Base-by-base conservation (phyloP, 2,797 vertebrate species). In the Crenichthys baileyi region DNA sequence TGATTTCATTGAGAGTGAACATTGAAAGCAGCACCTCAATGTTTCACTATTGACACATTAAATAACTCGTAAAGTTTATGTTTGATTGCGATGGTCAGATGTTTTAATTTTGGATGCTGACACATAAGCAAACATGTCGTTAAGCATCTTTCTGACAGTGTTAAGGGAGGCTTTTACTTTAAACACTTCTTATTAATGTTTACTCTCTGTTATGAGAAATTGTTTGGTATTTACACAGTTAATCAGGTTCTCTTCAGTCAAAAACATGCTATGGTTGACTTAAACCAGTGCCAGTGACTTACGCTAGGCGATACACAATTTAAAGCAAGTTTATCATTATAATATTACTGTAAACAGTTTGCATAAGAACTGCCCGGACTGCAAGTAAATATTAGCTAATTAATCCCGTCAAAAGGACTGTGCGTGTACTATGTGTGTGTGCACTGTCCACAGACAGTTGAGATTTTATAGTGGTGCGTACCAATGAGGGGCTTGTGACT, bases 31-130 rank as follows among this genome's bases (percentile, higher is more conserved):
- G 29, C 13, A 6, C 16, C n/a, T 26, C 3, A 2, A 18, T 83
- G 24, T 56, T 13, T 55, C 55, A 63, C 50, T 70, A 65, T 72
- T 39, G 48, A 78, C 70, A 74, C 31, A 60, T 55, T 83, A 79
- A 83, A 75, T 73, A 60, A n/a, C 65, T 81, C 7, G 5, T 82
- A 31, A 88, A 81, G 20, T 72, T 60, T 2, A 39, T 75, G 13
- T 56, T 44, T 61, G 0, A 1, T 11, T 39, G 50, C 70, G 11
- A 53, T 26, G 36, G 13, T 72, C 31, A 67, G 26, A 72, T 44
- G 39, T n/a, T 76, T 77, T 80, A 50, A 81, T 81, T 79, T 56
- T 78, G 31, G 50, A 60, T 78, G 72, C 0, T 48, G 22, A 12
- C 65, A 44, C 65, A 4, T 48, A 9, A 0, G 1, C 74, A 31